phyloP scores from a whole-genome alignment of 1,140 invertebrate genomes.

The Lycorma delicatula region DNA sequence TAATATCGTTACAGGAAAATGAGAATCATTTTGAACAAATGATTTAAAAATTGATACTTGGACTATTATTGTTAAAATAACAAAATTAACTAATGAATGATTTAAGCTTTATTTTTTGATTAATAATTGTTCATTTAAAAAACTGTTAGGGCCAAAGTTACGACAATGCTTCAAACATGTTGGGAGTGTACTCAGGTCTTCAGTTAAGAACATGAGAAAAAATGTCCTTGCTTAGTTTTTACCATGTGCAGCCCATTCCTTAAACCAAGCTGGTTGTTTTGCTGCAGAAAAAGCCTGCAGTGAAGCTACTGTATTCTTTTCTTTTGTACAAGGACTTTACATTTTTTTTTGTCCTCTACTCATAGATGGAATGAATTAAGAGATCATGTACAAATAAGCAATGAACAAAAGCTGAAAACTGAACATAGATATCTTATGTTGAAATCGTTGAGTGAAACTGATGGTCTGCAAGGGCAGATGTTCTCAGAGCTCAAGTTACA shows the following conservation, averaged over 20 bases:
- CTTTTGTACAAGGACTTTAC: neutral
- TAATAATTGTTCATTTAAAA: too few relatives aligned
- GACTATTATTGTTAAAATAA: too few relatives aligned
- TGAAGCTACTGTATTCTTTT: too few relatives aligned
- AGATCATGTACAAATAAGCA: neutral
- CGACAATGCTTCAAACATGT: constrained; percentile 34
- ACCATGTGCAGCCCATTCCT: constrained; percentile 4
- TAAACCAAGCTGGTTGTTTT: neutral
- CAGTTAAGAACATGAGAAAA: constrained; percentile 16
- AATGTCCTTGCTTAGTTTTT: constrained; percentile 8
- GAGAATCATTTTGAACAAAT: too few relatives aligned
- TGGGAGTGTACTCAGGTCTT: constrained; percentile 27
- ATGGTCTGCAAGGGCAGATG: neutral
- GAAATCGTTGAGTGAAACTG: too few relatives aligned
- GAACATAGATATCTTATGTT: neutral
- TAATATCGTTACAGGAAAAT: too few relatives aligned
- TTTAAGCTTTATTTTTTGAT: too few relatives aligned
- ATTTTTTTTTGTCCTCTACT: neutral
- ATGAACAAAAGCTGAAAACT: neutral
- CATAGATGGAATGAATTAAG: neutral
- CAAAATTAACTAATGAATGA: too few relatives aligned
- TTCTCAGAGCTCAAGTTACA: neutral
- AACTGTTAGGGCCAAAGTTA: constrained; percentile 32
- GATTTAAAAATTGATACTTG: too few relatives aligned
- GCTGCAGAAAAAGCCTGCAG: too few relatives aligned